phyloP scores from a whole-genome alignment of 2,113 vertebrate genomes.

The Phyllostomus discolor region DNA sequence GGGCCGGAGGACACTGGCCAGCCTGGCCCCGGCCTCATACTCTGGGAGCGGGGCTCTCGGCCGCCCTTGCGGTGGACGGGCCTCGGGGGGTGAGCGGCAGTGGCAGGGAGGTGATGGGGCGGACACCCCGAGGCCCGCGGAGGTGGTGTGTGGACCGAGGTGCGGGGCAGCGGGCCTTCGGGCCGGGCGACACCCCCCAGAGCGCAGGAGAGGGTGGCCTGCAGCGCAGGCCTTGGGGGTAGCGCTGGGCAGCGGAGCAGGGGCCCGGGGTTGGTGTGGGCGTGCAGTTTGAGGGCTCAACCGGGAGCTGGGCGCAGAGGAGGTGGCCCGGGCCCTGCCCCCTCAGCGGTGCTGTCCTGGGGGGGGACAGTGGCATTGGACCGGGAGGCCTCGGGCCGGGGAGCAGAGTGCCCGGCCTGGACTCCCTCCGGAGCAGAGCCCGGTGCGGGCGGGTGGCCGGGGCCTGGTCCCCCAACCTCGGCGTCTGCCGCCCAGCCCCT shows the following conservation, averaged over 20 bases:
- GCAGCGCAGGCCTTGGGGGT: neutral
- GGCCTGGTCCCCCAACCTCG: neutral
- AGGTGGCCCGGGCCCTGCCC: neutral
- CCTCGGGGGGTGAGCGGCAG: neutral
- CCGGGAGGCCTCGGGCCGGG: neutral
- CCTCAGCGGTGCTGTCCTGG: neutral
- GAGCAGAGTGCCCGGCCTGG: no score
- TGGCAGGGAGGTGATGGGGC: neutral
- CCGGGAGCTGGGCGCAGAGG: neutral
- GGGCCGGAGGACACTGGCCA: neutral
- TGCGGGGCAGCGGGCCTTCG: neutral
- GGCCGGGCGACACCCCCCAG: neutral
- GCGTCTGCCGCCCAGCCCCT: neutral
- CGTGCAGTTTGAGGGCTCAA: neutral
- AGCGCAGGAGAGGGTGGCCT: neutral
- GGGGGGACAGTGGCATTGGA: neutral
- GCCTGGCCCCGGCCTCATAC: fast-evolving
- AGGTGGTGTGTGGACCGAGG: neutral
- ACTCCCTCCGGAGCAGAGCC: neutral
- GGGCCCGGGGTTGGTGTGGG: neutral
- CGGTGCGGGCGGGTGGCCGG: fast-evolving
- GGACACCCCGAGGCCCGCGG: fast-evolving
- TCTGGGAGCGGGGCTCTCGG: neutral
- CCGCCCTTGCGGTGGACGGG: neutral
- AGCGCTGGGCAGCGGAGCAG: no score